Evolutionary conservation across 1,140 invertebrate genomes (phyloP).

Genomic region (Gonatopus flavifemur): DNA sequence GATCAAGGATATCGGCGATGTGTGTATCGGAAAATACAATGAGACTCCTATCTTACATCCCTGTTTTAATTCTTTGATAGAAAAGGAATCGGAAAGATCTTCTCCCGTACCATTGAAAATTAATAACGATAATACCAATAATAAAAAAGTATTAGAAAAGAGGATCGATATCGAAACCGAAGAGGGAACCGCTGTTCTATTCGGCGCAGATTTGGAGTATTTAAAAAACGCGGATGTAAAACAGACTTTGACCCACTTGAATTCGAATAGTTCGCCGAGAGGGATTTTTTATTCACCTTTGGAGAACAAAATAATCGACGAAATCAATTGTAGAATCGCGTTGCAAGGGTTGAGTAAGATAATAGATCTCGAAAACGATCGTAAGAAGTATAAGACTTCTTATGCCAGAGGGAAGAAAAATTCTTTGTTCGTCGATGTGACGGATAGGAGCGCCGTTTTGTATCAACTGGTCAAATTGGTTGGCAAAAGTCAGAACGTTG

Average conservation of each 20-base stretch:
- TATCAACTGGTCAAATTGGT: slow-evolving; percentile 56
- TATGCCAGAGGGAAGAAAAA: slow-evolving; percentile 14
- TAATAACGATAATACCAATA: background rate
- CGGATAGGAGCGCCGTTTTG: slow-evolving; percentile 46
- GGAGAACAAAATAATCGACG: slow-evolving; percentile 53
- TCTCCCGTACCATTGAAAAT: background rate
- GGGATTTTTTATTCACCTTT: slow-evolving; percentile 45
- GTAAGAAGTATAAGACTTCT: slow-evolving; percentile 17
- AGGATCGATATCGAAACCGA: slow-evolving; percentile 37
- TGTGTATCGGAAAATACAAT: slow-evolving; percentile 9
- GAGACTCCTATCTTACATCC: background rate
- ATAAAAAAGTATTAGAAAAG: slow-evolving; percentile 9
- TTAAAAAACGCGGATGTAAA: slow-evolving; percentile 45
- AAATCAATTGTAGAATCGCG: slow-evolving; percentile 59
- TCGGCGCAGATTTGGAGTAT: slow-evolving; percentile 32
- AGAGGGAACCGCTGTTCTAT: slow-evolving; percentile 39
- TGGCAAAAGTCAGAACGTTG: slow-evolving; percentile 42
- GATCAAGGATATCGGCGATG: slow-evolving; percentile 38
- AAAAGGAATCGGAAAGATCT: background rate
- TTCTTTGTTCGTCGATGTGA: slow-evolving; percentile 1
- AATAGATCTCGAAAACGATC: slow-evolving; percentile 58
- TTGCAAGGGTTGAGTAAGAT: slow-evolving; percentile 58
- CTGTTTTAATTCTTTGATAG: background rate
- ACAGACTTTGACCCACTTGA: slow-evolving; percentile 47
- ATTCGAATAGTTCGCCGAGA: slow-evolving; percentile 34